Conservation (phyloP, 2,113 vertebrate genomes). For the Dendropsophus ebraccatus region DNA sequence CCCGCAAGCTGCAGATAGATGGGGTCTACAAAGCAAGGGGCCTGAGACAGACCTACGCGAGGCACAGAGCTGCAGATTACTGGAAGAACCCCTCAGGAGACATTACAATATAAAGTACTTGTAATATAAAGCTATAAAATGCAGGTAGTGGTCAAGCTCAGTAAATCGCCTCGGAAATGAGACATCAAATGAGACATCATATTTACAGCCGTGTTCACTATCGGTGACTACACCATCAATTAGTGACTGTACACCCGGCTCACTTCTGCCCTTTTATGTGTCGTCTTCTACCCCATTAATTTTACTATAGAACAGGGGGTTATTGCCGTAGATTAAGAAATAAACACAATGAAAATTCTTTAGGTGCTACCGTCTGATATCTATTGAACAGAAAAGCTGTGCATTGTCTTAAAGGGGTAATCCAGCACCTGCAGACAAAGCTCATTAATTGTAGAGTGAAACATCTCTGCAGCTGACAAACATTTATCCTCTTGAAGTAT, state of each 20-base stretch:
- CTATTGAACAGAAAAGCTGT: background rate
- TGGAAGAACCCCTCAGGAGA: constrained; percentile 25
- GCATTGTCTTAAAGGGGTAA: too few relatives aligned
- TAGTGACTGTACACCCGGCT: background rate
- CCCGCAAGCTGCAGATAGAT: constrained; percentile 1
- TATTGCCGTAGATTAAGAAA: background rate
- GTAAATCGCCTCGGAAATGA: constrained; percentile 8
- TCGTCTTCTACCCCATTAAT: background rate
- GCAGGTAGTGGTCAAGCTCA: constrained; percentile 18
- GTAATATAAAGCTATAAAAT: constrained; percentile 41
- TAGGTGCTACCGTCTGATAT: background rate
- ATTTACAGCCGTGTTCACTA: constrained; percentile 2
- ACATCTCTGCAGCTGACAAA: background rate
- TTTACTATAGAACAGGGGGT: background rate
- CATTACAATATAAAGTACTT: constrained; percentile 29
- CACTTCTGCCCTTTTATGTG: background rate
- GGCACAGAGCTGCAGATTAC: constrained; percentile 2
- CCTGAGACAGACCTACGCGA: background rate
- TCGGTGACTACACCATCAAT: background rate
- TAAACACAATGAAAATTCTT: background rate
- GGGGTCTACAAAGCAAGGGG: background rate
- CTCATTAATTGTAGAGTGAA: background rate
- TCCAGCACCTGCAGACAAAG: background rate
- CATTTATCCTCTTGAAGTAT: too few relatives aligned
- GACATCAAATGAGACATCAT: background rate